Conservation (phyloP, 2,113 vertebrate genomes). For the Neodontobutis hainanensis region DNA sequence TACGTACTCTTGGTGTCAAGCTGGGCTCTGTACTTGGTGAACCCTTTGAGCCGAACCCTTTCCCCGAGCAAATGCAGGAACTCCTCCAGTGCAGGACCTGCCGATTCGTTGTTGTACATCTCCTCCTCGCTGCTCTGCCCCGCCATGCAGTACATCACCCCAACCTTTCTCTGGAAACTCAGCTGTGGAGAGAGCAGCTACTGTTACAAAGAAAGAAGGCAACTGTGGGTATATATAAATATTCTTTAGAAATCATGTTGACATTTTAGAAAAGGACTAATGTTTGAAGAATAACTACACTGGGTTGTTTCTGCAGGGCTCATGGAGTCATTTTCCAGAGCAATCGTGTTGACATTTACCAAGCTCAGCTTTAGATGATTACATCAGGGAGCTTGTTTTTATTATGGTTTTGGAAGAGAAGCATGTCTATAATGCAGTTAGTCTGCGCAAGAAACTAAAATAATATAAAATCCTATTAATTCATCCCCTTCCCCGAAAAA, state of each 20-base stretch:
- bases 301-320: constrained; percentile 30
- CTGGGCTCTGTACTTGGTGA: constrained; percentile 95
- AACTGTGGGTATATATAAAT: background rate
- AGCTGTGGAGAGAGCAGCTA: constrained; percentile 76
- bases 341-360: constrained; percentile 63
- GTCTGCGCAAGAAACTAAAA: background rate
- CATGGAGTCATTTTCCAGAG: constrained; percentile 39
- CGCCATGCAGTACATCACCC: constrained; percentile 97
- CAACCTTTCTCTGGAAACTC: constrained; percentile 97
- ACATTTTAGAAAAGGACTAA: constrained; percentile 48
- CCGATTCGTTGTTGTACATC: constrained; percentile 98
- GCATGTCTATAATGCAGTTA: background rate
- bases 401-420: constrained; percentile 1
- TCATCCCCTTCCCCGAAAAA: too few species aligned
- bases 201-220: background rate
- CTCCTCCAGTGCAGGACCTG: constrained; percentile 93
- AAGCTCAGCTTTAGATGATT: constrained; percentile 47
- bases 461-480: background rate
- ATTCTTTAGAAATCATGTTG: constrained; percentile 25
- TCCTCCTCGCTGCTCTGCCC: constrained; percentile 97
- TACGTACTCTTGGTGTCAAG: constrained; percentile 97
- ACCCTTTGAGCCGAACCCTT: constrained; percentile 93
- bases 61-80: constrained; percentile 97
- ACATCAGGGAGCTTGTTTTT: constrained; percentile 29
- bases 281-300: constrained; percentile 41